phyloP scores from a whole-genome alignment of 1,140 invertebrate species.

The Atta cephalotes region DNA sequence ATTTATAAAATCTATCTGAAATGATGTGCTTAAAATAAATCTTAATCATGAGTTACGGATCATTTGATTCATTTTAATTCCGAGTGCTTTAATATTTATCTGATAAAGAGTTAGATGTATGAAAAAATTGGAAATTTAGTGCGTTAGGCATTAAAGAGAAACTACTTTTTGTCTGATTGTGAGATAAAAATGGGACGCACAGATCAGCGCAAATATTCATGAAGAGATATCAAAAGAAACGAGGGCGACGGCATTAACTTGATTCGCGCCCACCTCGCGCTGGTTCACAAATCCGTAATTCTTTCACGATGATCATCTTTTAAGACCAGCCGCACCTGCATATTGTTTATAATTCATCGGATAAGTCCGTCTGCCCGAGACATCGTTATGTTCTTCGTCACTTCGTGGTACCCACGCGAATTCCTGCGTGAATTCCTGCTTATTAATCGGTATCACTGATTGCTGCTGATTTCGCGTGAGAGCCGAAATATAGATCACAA shows the following conservation, averaged over 20 bases:
- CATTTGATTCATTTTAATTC: neutral
- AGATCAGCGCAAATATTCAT: neutral
- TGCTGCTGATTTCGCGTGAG: neutral
- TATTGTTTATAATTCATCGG: constrained; percentile 71
- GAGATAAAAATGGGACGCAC: constrained; percentile 29
- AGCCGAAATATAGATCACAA: constrained; percentile 8
- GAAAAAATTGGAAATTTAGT: neutral
- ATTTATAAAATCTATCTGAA: neutral
- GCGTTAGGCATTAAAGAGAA: neutral
- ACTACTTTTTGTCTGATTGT: neutral
- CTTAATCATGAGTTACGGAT: neutral
- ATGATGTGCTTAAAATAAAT: neutral
- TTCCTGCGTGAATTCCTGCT: constrained; percentile 61
- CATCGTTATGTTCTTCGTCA: constrained; percentile 42
- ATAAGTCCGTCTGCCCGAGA: constrained; percentile 33
- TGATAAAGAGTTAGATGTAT: neutral
- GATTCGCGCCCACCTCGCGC: constrained; percentile 59
- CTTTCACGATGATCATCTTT: constrained; percentile 66
- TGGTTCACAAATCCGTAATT: constrained; percentile 65
- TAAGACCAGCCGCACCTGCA: constrained; percentile 75
- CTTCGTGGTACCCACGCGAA: constrained; percentile 68
- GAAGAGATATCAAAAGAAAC: constrained; percentile 53
- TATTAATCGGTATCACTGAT: constrained; percentile 28
- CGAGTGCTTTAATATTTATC: neutral
- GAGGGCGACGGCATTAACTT: constrained; percentile 56